Evolutionary conservation across 2,888 invertebrate genomes (phyloP).

Genomic region (Heliconius hortense): DNA sequence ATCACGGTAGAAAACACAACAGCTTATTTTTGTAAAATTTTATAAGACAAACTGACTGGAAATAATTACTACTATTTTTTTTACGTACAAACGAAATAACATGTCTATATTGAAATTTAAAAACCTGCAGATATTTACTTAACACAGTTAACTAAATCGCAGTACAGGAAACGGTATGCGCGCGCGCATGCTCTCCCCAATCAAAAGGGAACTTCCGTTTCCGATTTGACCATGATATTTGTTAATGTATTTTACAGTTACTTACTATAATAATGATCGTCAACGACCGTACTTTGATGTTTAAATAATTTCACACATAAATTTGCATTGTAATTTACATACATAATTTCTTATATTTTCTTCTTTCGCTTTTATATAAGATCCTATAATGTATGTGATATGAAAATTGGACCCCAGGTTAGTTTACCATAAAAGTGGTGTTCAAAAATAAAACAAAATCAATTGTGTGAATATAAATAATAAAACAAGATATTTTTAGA

Average conservation of each 20-base stretch:
- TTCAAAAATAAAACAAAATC: too few species aligned
- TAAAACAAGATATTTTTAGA: too few species aligned
- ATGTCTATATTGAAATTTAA: neutral
- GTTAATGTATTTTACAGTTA: constrained; percentile 12
- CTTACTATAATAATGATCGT: neutral
- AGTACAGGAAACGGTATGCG: constrained; percentile 46
- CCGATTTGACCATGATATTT: constrained; percentile 51
- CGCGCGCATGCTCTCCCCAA: constrained; percentile 53
- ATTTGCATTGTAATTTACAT: neutral
- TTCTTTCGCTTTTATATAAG: neutral
- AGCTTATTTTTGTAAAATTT: neutral
- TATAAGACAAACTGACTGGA: neutral
- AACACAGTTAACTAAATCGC: neutral
- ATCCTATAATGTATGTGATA: neutral
- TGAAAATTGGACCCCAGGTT: too few species aligned
- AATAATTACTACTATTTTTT: too few species aligned
- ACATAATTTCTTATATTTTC: neutral
- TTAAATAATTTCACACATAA: constrained; percentile 10
- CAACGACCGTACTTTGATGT: constrained; percentile 4
- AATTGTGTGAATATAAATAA: too few species aligned
- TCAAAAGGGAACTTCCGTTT: constrained; percentile 73
- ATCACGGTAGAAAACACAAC: neutral
- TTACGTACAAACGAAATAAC: neutral
- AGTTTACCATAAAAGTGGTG: too few species aligned
- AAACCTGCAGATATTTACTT: neutral